Conservation (phyloP, 2,113 vertebrate species). For the Rhabdomys dilectus region DNA sequence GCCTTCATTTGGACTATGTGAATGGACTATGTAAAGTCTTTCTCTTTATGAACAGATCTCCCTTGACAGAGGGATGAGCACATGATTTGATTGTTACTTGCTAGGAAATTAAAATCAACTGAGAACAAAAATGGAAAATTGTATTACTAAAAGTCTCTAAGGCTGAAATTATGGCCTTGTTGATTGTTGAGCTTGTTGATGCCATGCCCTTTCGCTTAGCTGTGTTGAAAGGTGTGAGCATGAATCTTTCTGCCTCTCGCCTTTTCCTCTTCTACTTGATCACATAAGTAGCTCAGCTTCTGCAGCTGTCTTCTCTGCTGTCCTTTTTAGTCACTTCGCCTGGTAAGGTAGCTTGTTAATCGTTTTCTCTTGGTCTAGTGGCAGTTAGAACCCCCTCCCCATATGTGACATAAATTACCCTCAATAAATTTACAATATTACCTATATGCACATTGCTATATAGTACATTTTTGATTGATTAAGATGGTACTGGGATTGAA, state of each 20-base stretch:
- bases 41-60: slow-evolving; percentile 11
- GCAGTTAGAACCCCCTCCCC: not conserved
- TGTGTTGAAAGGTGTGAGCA: not conserved
- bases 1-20: not conserved
- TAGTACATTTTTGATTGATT: not conserved
- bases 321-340: slow-evolving; percentile 2
- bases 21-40: not conserved
- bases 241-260: not conserved
- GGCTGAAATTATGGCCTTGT: slow-evolving; percentile 38
- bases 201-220: not conserved
- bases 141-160: slow-evolving; percentile 43
- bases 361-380: slow-evolving; percentile 43
- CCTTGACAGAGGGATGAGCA: not conserved
- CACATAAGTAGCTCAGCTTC: not conserved
- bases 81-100: not conserved
- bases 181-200: slow-evolving; percentile 48
- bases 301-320: not conserved
- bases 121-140: slow-evolving; percentile 46
- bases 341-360: slow-evolving; percentile 9
- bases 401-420: not conserved
- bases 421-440: not conserved
- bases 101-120: slow-evolving; percentile 65
- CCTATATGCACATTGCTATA: not conserved
- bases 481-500: not conserved
- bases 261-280: not conserved